These are phyloP conservation scores for Ctenodactylus gundi DNA, from an alignment of 2,113 vertebrate species.

Conservation along the genomic window DNA sequence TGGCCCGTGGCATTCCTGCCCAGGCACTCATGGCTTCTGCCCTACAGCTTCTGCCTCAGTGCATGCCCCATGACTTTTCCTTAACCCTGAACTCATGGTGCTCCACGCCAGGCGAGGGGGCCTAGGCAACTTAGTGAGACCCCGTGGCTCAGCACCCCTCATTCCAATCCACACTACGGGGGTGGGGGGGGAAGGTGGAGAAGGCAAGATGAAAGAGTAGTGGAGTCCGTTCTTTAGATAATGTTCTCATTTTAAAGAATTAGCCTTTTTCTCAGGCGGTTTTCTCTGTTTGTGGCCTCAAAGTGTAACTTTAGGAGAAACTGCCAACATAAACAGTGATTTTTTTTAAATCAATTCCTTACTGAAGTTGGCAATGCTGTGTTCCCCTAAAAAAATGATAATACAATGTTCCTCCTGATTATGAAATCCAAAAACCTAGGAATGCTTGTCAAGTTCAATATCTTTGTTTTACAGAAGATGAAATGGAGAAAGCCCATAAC, in stretches of 20 bases:
- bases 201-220: background rate
- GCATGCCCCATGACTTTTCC: no score
- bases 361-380: background rate
- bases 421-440: background rate
- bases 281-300: background rate
- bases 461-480: background rate
- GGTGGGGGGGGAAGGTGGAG: no score
- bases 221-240: background rate
- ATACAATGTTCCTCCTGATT: background rate
- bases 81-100: no score
- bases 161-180: no score
- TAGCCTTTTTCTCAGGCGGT: background rate
- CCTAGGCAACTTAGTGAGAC: no score
- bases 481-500: background rate
- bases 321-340: background rate
- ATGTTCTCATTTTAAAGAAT: background rate
- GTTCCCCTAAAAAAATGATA: fast-evolving
- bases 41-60: no score
- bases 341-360: background rate
- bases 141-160: no score
- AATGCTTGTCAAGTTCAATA: background rate
- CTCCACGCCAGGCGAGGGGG: no score
- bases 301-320: background rate
- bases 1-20: no score
- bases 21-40: no score